These are phyloP conservation scores for Rhopilema esculentum DNA, from an alignment of 30 jellyfish, hydroid and myxozoan genomes.

Conservation along the genomic window DNA sequence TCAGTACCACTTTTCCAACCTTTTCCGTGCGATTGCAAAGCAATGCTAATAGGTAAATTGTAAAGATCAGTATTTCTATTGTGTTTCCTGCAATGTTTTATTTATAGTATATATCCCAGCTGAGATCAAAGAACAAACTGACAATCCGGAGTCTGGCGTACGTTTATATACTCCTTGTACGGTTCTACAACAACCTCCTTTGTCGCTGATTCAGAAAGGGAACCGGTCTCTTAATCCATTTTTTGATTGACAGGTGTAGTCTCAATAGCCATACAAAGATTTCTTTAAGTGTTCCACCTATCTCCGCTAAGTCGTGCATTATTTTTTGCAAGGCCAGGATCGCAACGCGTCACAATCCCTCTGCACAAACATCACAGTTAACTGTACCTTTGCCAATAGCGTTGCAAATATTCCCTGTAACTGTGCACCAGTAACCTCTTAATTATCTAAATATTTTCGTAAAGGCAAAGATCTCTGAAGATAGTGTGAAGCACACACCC, in stretches of 20 bases:
- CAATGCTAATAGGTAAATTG: not conserved
- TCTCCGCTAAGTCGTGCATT: constrained; percentile 18
- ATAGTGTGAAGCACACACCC: constrained; percentile 5
- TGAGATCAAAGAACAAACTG: constrained; percentile 60
- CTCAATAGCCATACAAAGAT: constrained; percentile 40
- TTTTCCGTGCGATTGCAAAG: not conserved
- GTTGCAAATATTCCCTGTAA: not conserved
- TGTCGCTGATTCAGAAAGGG: constrained; percentile 81
- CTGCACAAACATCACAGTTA: not conserved
- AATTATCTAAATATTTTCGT: constrained; percentile 50
- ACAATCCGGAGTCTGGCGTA: constrained; percentile 23
- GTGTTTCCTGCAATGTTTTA: not conserved
- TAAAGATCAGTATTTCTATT: not conserved
- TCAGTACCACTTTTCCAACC: not conserved
- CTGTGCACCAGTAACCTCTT: not conserved
- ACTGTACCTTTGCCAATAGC: not conserved
- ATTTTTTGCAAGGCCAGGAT: not conserved
- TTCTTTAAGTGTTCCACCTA: not conserved
- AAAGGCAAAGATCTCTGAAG: constrained; percentile 16
- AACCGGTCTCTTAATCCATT: constrained; percentile 62
- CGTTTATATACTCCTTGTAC: constrained; percentile 57
- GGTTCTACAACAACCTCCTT: constrained; percentile 69
- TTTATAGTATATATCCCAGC: constrained; percentile 1
- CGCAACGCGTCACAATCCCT: not conserved
- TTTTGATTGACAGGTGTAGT: constrained; percentile 87